Base-by-base conservation (phyloP, 2,113 vertebrate species). In the Naja naja region DNA sequence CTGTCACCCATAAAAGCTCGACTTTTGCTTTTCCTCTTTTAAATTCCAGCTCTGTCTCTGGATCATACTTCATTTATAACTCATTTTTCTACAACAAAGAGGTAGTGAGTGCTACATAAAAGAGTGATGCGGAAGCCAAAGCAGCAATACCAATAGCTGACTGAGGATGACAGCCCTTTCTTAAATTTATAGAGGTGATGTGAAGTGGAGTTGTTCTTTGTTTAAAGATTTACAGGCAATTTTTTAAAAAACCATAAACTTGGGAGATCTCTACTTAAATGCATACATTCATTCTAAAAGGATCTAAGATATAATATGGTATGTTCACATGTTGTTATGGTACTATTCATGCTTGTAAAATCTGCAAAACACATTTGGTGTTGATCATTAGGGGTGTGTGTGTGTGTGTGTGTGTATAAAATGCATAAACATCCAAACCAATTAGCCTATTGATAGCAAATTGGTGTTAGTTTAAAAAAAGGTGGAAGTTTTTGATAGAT, bases 151-250 rank as follows among this genome's bases (percentile, higher is more conserved):
- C 64, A 93, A 43, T 10, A 55, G 9, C 3, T 94, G 90, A 93
- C 94, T 93, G 89, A 52, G 27, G 90, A 56, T 49, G 18, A 18
- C 9, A 94, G 90, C 47, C 0, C 11, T 55, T 94, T 91, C 55
- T 92, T 90, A 94, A 94, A 93, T n/a, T 3, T 92, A 53, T 45
- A 81, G 56, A 94, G 52, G 8, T 47, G 64, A 90, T 7, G 39
- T 81, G 52, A 94, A 93, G 56, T n/a, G 34, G 81, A 94, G 11
- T 58, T 69, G 69, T 27, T 91, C 56, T 85, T 93, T 94, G 9
- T 91, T 93, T 94, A 94, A 95, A 94, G 2, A 16, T 92, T 95
- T 90, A 87, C 87, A 85, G 2, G 18, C 25, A 94, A 93, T 81
- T 18, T 88, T 25, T 64, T n/a, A 87, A 94, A 94, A 92, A 87